phyloP scores from a whole-genome alignment of 2,888 invertebrate species.

The Conomelus anceps region DNA sequence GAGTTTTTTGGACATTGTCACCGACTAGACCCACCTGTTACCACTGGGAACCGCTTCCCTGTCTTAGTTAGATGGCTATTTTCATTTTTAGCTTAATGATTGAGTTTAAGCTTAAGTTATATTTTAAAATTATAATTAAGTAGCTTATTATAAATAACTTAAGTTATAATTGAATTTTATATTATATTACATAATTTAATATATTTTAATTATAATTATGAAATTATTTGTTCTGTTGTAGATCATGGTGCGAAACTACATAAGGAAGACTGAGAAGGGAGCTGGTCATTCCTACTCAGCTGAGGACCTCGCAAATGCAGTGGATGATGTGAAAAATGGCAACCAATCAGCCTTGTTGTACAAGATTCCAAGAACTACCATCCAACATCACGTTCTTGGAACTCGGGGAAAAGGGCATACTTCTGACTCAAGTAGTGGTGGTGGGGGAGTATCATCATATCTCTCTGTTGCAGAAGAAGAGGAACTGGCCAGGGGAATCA shows the following conservation, averaged over 20 bases:
- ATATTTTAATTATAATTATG: no score
- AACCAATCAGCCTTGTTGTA: not conserved
- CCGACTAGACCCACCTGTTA: no score
- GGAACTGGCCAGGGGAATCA: not conserved
- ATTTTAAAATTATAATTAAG: no score
- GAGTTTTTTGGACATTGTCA: no score
- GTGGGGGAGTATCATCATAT: not conserved
- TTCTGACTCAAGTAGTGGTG: not conserved
- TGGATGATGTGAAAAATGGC: not conserved
- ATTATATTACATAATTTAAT: no score
- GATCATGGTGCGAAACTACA: not conserved
- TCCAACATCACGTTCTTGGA: not conserved
- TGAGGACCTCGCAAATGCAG: not conserved
- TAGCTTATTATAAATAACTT: no score
- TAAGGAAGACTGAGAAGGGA: not conserved
- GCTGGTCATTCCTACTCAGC: not conserved
- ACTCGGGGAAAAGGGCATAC: not conserved
- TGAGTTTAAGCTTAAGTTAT: no score
- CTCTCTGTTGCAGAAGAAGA: not conserved
- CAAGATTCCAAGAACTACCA: not conserved
- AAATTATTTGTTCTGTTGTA: not conserved
- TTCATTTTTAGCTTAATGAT: no score
- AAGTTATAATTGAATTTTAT: no score
- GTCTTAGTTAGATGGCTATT: no score
- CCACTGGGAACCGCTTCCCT: no score